Base-by-base conservation (phyloP, 2,113 vertebrate species). In the Aleadryas rufinucha region DNA sequence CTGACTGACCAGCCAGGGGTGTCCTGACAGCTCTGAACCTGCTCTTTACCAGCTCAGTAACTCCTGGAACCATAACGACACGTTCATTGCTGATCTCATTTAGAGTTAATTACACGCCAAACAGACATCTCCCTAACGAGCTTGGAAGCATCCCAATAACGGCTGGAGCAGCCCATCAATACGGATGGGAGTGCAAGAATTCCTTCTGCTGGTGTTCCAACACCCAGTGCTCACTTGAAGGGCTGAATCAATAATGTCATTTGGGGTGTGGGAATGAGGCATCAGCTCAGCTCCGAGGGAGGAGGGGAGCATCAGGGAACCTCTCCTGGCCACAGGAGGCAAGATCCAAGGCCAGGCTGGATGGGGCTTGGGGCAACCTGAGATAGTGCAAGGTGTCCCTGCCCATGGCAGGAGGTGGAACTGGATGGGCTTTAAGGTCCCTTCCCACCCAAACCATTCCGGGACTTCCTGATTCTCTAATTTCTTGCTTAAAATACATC, bases 91-190 rank as follows among this genome's bases (percentile, higher is more conserved):
- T 61, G 88, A 54, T 49, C 92, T 88, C 88, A 17, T 84, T 76
- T 47, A 3, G 53, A 49, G 79, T 59, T 94, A 93, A 97, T 95
- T 80, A 88, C 92, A 30, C 12, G 39, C 54, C 92, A 88, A 79
- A 53, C 18, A 84, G 75, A 57, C 31, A 9, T 16, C 31, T 65
- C 59, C 81, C 53, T 86, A 80, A 92, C 0, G 63, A 33, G 86
- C 83, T 20, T 61, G 90, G 90, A 61, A 56, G 59, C n/a, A 30
- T 80, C 92, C 75, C 85, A 86, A 0, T 7, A 1, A 31, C 1
- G 69, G 60, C 86, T 57, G 7, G 76, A 60, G 59, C 86, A 80
- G 79, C 78, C 70, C 79, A 22, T 65, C 66, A 2, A 15, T 60
- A 16, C 0, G 5, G 6, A 3, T 2, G 12, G 10, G 49, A 52